Percentiles rank a stretch among this genome's conserved stretches.
Conservation (phyloP, 2,113 vertebrate genomes). For the Lophura nycthemera region DNA sequence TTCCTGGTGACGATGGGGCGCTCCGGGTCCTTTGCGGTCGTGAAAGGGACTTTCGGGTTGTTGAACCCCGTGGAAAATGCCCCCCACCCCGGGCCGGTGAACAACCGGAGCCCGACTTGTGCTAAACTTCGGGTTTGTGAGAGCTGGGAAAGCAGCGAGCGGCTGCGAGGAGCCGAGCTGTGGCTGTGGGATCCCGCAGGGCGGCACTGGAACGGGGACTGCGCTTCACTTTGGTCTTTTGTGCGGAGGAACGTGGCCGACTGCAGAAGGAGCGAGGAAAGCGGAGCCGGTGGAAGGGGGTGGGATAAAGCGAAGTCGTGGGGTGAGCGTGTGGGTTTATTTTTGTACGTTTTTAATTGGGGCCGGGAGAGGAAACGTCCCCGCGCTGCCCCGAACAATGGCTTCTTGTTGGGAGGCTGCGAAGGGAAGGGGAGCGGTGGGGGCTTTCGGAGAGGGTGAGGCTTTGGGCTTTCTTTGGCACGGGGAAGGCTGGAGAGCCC, state of each 20-base stretch:
- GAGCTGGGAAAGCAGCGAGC: neutral
- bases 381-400: constrained; percentile 21
- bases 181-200: neutral
- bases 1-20: neutral
- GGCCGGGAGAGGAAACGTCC: constrained; percentile 20
- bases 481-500: neutral
- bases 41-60: neutral
- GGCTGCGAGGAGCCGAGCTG: neutral
- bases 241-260: neutral
- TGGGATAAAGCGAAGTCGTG: neutral
- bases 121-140: neutral
- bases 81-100: neutral
- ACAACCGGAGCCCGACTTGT: neutral
- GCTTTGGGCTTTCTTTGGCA: neutral
- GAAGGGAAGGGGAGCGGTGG: neutral
- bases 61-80: neutral
- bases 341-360: constrained; percentile 24
- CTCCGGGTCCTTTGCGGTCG: neutral
- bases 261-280: neutral
- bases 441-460: neutral
- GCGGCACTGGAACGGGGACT: neutral
- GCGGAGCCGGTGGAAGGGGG: neutral
- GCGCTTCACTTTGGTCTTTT: neutral
- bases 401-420: constrained; percentile 27
- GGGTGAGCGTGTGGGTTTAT: neutral